Evolutionary conservation across 2,113 vertebrate genomes (phyloP).

Genomic region (Rhizomys pruinosus): DNA sequence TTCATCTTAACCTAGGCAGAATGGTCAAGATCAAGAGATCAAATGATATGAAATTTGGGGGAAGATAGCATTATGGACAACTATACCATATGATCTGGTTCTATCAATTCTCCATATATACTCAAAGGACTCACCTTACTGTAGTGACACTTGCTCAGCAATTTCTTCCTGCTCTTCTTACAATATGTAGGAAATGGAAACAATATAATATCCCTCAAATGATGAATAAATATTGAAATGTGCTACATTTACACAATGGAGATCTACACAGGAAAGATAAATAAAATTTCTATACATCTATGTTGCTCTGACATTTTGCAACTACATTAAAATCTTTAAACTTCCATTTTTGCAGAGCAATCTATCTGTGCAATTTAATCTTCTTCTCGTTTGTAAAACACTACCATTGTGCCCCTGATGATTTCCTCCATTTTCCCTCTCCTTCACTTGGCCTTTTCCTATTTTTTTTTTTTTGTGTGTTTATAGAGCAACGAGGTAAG

Average conservation of each 20-base stretch:
- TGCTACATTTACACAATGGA: too few species aligned
- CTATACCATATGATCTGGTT: too few species aligned
- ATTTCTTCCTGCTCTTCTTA: too few species aligned
- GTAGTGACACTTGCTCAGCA: too few species aligned
- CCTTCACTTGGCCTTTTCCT: constrained; percentile 31
- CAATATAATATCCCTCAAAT: too few species aligned
- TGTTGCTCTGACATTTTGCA: constrained; percentile 10
- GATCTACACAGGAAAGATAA: too few species aligned
- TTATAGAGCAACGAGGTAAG: constrained; percentile 44
- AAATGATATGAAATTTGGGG: too few species aligned
- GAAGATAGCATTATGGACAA: too few species aligned
- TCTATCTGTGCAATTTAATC: constrained; percentile 54
- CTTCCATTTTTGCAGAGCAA: constrained; percentile 17
- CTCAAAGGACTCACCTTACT: constrained; percentile 9
- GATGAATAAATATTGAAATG: too few species aligned
- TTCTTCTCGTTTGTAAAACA: constrained; percentile 8
- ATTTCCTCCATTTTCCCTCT: constrained; percentile 41
- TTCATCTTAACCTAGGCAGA: too few species aligned
- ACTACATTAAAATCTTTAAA: constrained; percentile 44
- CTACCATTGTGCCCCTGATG: background rate
- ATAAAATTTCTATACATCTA: background rate
- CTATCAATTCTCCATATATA: background rate
- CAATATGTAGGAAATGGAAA: too few species aligned
- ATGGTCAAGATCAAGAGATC: too few species aligned
- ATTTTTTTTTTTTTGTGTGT: constrained; percentile 30